Percentiles rank a stretch among this genome's conserved stretches.
Conservation (phyloP, 2,888 invertebrate genomes). For the Campoletis raptor region DNA sequence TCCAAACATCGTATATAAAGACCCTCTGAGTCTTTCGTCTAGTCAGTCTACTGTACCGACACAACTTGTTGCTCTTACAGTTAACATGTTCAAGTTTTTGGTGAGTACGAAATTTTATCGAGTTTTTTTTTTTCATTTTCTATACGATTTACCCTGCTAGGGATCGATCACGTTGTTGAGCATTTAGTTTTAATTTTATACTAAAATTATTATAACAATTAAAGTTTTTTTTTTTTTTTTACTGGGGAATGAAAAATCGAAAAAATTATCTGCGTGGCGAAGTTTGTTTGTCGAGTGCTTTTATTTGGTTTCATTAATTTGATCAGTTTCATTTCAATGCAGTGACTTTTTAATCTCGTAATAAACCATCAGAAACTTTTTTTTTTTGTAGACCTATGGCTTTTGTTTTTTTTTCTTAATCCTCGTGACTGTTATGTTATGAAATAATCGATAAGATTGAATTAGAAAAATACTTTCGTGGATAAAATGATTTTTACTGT, state of each 20-base stretch:
- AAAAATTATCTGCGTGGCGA: background rate
- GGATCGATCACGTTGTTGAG: background rate
- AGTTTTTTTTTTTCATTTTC: background rate
- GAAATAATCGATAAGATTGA: background rate
- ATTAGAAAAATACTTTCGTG: background rate
- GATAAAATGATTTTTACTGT: background rate
- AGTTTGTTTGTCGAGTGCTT: background rate
- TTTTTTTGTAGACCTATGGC: background rate
- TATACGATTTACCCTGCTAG: background rate
- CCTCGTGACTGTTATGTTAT: background rate
- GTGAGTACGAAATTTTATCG: conserved; percentile 84
- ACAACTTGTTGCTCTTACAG: conserved; percentile 70
- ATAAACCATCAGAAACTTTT: background rate
- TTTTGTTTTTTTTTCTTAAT: background rate
- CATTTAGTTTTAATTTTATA: background rate
- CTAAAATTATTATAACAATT: too few relatives aligned
- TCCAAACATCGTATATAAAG: conserved; percentile 77
- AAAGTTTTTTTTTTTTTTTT: background rate
- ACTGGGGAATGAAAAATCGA: background rate
- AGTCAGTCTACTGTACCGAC: conserved; percentile 79
- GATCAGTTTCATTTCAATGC: background rate
- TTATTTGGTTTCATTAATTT: background rate
- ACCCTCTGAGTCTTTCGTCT: conserved; percentile 63
- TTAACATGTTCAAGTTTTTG: conserved; percentile 87
- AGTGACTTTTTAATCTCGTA: background rate